phyloP scores from a whole-genome alignment of 30 jellyfish, hydroid and myxozoan species.

The Calvadosia cruxmelitensis region DNA sequence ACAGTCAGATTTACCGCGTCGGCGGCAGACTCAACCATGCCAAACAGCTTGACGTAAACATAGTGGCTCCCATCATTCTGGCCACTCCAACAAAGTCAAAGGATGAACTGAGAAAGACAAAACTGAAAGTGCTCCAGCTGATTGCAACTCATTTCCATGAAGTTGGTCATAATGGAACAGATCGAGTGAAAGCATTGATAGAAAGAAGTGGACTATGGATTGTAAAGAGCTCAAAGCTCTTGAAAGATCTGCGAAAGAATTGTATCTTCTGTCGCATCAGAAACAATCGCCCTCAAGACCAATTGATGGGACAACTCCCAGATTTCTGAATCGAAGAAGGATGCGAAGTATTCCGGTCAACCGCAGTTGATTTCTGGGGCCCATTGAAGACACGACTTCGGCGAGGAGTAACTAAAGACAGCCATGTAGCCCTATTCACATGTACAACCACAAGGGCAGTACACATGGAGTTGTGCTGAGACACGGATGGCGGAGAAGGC shows the following conservation, averaged over 20 bases:
- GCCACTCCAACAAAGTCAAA: not conserved
- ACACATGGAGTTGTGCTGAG: too few relatives aligned
- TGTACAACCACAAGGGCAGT: too few relatives aligned
- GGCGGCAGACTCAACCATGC: not conserved
- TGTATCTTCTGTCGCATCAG: not conserved
- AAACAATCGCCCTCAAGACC: too few relatives aligned
- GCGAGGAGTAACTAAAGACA: too few relatives aligned
- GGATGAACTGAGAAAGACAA: not conserved
- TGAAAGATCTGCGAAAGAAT: not conserved
- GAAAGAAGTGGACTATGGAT: constrained; percentile 1
- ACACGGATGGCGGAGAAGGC: too few relatives aligned
- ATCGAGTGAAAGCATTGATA: not conserved
- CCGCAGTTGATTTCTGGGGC: too few relatives aligned
- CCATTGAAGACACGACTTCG: too few relatives aligned
- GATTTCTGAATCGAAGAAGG: too few relatives aligned
- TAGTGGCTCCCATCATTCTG: not conserved
- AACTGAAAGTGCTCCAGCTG: not conserved
- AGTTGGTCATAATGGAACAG: not conserved
- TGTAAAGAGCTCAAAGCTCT: not conserved
- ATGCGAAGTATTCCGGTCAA: too few relatives aligned
- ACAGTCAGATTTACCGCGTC: not conserved
- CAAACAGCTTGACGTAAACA: not conserved
- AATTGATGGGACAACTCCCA: too few relatives aligned
- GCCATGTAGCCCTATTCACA: too few relatives aligned
- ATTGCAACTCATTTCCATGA: not conserved